Conservation (phyloP, 2,888 invertebrate genomes). For the Apodemia mormo region DNA sequence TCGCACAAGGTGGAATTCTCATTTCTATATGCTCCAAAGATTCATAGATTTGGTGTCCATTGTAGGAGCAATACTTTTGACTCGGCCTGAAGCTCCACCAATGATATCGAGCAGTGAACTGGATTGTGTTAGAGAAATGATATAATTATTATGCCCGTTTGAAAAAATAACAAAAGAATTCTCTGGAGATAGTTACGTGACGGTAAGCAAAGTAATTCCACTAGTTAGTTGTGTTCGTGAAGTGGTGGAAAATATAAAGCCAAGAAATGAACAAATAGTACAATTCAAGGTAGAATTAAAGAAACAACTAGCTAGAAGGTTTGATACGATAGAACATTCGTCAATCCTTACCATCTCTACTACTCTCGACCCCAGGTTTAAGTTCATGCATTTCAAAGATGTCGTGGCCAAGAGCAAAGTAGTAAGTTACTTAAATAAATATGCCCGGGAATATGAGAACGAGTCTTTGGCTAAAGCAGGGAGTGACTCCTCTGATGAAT, state of each 20-base stretch:
- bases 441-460: slow-evolving; percentile 24
- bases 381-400: slow-evolving; percentile 37
- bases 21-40: slow-evolving; percentile 30
- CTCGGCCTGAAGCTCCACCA: slow-evolving; percentile 21
- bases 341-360: slow-evolving; percentile 3
- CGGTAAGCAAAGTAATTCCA: slow-evolving; percentile 34
- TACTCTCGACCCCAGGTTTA: slow-evolving; percentile 28
- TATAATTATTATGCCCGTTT: slow-evolving; percentile 34
- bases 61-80: slow-evolving; percentile 20
- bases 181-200: slow-evolving; percentile 35
- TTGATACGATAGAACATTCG: slow-evolving; percentile 1
- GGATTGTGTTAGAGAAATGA: slow-evolving; percentile 24
- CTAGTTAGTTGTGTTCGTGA: slow-evolving; percentile 32
- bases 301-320: slow-evolving; percentile 23
- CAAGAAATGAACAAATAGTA: slow-evolving; percentile 11
- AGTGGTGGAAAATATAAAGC: slow-evolving; percentile 23
- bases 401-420: slow-evolving; percentile 32
- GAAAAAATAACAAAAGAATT: slow-evolving; percentile 34
- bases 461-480: slow-evolving; percentile 20
- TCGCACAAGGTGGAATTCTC: slow-evolving; percentile 28
- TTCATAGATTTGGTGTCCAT: slow-evolving; percentile 28
- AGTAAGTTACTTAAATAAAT: slow-evolving; percentile 31
- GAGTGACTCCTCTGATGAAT: slow-evolving; percentile 25
- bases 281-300: slow-evolving; percentile 9
- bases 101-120: slow-evolving; percentile 21